phyloP scores from a whole-genome alignment of 2,113 vertebrate species.

The Cathartes aura region DNA sequence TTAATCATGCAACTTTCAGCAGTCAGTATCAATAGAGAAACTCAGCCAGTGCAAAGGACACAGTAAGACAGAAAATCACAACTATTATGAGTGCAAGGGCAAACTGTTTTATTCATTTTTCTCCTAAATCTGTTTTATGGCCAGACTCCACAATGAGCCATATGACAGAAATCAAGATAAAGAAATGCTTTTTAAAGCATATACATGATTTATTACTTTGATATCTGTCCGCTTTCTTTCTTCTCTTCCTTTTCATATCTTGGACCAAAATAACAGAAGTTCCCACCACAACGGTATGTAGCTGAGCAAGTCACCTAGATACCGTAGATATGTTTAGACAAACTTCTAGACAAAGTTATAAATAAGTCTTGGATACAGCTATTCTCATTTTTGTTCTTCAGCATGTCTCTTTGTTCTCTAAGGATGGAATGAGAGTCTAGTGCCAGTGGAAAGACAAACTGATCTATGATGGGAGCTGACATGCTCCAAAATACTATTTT shows the following conservation, averaged over 20 bases:
- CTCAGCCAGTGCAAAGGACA: background rate
- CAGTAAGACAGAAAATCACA: background rate
- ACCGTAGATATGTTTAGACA: constrained; percentile 61
- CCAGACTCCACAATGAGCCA: background rate
- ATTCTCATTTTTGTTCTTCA: constrained; percentile 65
- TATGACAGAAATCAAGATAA: constrained; percentile 40
- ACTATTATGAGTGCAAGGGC: background rate
- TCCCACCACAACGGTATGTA: background rate
- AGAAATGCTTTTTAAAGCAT: constrained; percentile 23
- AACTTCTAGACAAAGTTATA: constrained; percentile 60
- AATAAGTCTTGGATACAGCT: constrained; percentile 59
- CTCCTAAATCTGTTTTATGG: background rate
- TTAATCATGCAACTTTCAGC: background rate
- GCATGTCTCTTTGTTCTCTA: constrained; percentile 54
- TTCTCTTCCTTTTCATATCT: constrained; percentile 10
- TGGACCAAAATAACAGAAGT: constrained; percentile 34
- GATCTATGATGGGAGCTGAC: constrained; percentile 28
- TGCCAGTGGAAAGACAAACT: constrained; percentile 64
- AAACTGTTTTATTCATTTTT: background rate
- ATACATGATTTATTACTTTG: background rate
- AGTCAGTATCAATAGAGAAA: background rate
- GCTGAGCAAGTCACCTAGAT: constrained; percentile 56
- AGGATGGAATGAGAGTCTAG: constrained; percentile 55
- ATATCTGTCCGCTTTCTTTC: background rate
- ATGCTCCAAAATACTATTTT: constrained; percentile 42